phyloP scores from a whole-genome alignment of 2,113 vertebrate genomes.

The Misgurnus mizolepis region DNA sequence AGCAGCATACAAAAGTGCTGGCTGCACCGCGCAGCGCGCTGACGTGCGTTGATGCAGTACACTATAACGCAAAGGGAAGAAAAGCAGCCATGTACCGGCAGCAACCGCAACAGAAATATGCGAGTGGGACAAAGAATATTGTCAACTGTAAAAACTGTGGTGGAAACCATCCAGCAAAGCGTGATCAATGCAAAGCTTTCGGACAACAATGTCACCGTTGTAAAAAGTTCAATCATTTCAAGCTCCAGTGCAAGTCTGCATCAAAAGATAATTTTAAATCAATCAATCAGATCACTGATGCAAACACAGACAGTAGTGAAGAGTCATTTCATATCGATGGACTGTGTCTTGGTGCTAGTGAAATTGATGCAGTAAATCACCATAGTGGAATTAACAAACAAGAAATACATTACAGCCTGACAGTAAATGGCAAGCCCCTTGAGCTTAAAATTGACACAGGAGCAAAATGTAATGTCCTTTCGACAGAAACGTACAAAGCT shows the following conservation, averaged over 20 bases:
- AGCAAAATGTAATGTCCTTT: conserved; percentile 10
- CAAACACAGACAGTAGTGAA: background rate
- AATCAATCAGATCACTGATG: background rate
- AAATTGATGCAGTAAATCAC: background rate
- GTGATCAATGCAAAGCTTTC: background rate
- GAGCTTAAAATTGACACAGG: background rate
- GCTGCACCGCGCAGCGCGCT: too few relatives aligned
- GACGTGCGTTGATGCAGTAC: background rate
- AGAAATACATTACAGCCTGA: background rate
- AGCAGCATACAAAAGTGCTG: background rate
- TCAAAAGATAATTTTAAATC: background rate
- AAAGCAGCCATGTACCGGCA: background rate
- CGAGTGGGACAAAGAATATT: background rate
- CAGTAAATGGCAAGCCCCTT: background rate
- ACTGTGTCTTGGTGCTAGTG: background rate
- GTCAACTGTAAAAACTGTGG: conserved; percentile 2
- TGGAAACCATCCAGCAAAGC: conserved; percentile 2
- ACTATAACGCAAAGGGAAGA: background rate
- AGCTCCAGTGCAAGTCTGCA: background rate
- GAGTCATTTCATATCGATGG: background rate
- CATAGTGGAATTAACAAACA: too few relatives aligned
- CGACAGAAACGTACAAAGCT: background rate
- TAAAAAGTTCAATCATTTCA: conserved; percentile 1
- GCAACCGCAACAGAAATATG: background rate
- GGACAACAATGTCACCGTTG: background rate